Conservation (phyloP, 2,888 invertebrate species). For the Lasius platythorax region DNA sequence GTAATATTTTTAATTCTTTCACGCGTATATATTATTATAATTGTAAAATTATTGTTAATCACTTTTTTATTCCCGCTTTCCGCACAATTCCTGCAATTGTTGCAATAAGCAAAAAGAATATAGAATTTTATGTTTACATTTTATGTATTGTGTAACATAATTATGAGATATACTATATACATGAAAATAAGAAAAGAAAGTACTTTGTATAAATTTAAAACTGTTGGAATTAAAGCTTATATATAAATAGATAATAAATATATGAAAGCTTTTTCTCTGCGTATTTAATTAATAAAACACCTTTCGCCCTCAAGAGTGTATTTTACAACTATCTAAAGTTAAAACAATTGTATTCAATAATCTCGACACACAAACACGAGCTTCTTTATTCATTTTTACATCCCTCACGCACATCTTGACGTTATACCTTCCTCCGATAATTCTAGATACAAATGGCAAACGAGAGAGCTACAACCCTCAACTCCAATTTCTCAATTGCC, state of each 20-base stretch:
- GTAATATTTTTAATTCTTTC: neutral
- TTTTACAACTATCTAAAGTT: neutral
- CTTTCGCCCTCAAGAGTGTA: neutral
- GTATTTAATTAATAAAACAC: neutral
- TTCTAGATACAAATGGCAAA: neutral
- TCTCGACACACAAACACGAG: neutral
- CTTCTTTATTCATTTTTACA: neutral
- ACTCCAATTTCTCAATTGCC: neutral
- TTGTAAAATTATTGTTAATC: neutral
- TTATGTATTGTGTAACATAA: neutral
- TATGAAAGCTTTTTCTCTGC: neutral
- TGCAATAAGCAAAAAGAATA: too few species aligned
- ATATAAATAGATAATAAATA: neutral
- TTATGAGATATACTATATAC: neutral
- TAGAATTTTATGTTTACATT: too few species aligned
- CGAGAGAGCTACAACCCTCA: neutral
- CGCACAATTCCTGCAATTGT: too few species aligned
- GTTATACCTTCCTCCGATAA: neutral
- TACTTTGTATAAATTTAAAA: neutral
- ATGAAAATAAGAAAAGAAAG: neutral
- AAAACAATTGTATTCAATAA: conserved; percentile 18
- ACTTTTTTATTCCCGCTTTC: neutral
- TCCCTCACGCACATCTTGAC: neutral
- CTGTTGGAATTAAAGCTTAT: neutral
- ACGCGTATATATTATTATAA: neutral